Percentiles rank a stretch among this genome's conserved stretches.
These are phyloP conservation scores for Emydoidea blandingii DNA, from an alignment of 2,797 vertebrate species.

Conservation along the genomic window DNA sequence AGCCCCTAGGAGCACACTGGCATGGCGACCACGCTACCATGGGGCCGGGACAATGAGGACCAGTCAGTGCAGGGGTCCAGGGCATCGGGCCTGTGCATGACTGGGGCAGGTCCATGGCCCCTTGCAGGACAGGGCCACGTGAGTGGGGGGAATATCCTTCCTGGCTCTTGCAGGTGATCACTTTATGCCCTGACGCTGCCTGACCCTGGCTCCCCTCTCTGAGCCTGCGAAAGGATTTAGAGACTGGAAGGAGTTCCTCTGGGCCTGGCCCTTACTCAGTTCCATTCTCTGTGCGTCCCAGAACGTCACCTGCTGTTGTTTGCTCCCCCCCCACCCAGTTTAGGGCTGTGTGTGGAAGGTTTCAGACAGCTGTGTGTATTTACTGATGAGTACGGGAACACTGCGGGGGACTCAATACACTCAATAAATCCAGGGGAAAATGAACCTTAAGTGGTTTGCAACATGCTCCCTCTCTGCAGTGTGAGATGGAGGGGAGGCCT, in stretches of 20 bases:
- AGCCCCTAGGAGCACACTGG: too few species aligned
- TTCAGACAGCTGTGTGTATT: background rate
- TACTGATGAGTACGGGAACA: background rate
- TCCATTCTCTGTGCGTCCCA: background rate
- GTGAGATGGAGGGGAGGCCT: background rate
- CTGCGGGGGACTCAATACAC: too few species aligned
- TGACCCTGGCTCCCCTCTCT: background rate
- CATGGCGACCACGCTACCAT: too few species aligned
- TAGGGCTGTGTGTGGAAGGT: background rate
- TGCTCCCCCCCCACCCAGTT: too few species aligned
- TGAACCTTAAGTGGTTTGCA: background rate
- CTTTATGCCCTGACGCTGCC: background rate
- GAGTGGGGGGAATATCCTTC: background rate
- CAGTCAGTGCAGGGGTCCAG: too few species aligned
- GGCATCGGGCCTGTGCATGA: too few species aligned
- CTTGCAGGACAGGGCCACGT: too few species aligned
- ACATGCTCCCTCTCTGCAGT: background rate
- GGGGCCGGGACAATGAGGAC: too few species aligned
- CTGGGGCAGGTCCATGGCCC: too few species aligned
- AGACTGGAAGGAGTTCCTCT: background rate
- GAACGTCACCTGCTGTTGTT: background rate
- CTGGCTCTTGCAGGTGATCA: background rate
- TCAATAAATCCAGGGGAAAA: background rate
- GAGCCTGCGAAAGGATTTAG: too few species aligned
- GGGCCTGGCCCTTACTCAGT: background rate